phyloP scores from a whole-genome alignment of 1,140 invertebrate genomes.

The Venturia canescens region DNA sequence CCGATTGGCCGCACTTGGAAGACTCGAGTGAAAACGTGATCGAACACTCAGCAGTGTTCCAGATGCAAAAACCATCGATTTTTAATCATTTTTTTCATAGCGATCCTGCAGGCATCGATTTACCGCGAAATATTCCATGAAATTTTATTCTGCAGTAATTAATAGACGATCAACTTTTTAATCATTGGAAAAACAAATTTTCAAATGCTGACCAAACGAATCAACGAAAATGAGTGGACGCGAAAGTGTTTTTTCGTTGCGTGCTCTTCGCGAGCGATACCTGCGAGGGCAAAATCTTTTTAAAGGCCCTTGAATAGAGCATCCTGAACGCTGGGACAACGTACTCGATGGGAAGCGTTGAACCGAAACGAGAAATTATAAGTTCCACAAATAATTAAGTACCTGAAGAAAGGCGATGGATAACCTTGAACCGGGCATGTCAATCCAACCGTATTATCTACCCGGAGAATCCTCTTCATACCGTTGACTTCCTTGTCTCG shows the following conservation, averaged over 20 bases:
- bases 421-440: slow-evolving; percentile 84
- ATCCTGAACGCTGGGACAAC: slow-evolving; percentile 62
- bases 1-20: no score
- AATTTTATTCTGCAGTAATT: no score
- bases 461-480: slow-evolving; percentile 71
- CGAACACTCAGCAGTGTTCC: no score
- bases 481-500: slow-evolving; percentile 75
- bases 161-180: no score
- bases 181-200: no score
- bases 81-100: no score
- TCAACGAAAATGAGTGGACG: background rate
- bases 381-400: slow-evolving; percentile 60
- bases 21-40: no score
- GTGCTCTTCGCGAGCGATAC: background rate
- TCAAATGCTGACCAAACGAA: no score
- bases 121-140: no score
- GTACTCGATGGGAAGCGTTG: slow-evolving; percentile 60
- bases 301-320: no score
- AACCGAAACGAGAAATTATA: slow-evolving; percentile 53
- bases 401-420: slow-evolving; percentile 84
- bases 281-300: background rate
- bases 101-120: no score
- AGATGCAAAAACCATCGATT: no score
- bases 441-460: slow-evolving; percentile 77
- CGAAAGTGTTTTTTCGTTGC: background rate